phyloP scores from a whole-genome alignment of 2,888 invertebrate genomes.

The Pterobdella sp. region DNA sequence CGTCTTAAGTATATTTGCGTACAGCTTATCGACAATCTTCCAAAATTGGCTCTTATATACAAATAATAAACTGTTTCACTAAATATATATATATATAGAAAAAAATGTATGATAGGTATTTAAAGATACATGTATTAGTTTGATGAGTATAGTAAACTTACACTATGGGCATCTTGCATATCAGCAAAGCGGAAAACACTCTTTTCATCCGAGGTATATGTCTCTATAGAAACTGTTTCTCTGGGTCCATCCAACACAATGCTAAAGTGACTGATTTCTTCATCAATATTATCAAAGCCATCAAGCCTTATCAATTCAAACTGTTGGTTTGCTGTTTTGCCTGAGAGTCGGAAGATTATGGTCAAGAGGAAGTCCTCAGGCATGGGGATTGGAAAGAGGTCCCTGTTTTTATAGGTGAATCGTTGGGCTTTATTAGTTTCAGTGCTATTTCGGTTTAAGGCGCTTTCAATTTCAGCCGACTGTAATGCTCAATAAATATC shows the following conservation, averaged over 20 bases:
- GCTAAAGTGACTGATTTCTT: neutral
- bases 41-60: too few species aligned
- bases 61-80: too few species aligned
- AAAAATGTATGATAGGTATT: neutral
- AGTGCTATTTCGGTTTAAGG: too few species aligned
- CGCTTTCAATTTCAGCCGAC: too few species aligned
- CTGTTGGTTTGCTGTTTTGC: neutral
- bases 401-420: neutral
- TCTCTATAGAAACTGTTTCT: neutral
- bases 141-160: too few species aligned
- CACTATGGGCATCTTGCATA: neutral
- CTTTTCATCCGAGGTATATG: neutral
- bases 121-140: neutral
- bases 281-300: neutral
- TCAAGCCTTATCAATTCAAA: conserved; percentile 21
- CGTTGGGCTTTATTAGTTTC: neutral
- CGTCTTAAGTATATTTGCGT: too few species aligned
- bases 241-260: neutral
- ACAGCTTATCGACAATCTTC: too few species aligned
- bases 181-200: neutral
- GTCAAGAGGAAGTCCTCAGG: conserved; percentile 20
- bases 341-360: conserved; percentile 21
- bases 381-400: conserved; percentile 15
- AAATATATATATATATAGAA: too few species aligned
- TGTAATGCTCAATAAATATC: too few species aligned